Conservation (phyloP, 2,113 vertebrate species). For the Chunga burmeisteri region DNA sequence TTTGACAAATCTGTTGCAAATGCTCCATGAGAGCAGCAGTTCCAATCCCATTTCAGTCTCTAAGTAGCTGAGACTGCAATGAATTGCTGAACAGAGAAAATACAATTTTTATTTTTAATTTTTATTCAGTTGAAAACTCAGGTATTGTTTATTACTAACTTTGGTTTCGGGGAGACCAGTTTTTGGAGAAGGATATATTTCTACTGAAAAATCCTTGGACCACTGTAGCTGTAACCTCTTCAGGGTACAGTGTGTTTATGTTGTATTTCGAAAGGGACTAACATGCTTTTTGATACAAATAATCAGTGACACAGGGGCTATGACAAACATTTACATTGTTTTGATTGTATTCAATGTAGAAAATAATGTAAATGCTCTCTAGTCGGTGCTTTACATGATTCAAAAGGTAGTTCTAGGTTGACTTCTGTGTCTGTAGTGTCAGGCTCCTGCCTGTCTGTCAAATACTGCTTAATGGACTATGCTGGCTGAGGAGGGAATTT, state of each 20-base stretch:
- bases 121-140: background rate
- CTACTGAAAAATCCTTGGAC: background rate
- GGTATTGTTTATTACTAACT: background rate
- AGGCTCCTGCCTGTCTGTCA: background rate
- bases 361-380: background rate
- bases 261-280: background rate
- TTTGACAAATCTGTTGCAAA: background rate
- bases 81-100: background rate
- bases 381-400: fast-evolving
- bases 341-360: background rate
- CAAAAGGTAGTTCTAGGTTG: background rate
- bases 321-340: background rate
- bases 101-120: background rate
- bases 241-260: background rate
- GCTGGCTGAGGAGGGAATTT: background rate
- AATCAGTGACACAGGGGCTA: background rate
- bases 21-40: background rate
- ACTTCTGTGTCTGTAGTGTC: background rate
- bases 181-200: background rate
- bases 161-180: background rate
- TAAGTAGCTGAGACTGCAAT: background rate
- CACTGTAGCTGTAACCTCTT: background rate
- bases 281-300: background rate
- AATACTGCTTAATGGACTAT: background rate
- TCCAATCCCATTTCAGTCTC: background rate